A percentile compares a stretch with the other conserved stretches of the same genome.
Evolutionary conservation across 2,797 vertebrate genomes (phyloP).

Genomic region (Gouania willdenowi): DNA sequence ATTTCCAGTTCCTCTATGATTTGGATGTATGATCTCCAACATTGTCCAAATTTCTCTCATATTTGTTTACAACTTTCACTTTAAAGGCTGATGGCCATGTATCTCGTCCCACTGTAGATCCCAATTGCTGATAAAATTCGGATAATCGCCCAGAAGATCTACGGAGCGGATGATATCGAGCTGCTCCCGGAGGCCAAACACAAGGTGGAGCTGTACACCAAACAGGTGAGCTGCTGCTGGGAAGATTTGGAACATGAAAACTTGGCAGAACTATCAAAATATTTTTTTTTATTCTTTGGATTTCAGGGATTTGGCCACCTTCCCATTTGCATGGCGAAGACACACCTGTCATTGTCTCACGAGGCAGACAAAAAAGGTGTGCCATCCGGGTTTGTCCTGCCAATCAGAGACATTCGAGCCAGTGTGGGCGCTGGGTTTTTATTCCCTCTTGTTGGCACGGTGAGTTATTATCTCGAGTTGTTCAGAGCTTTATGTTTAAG

Average conservation of each 20-base stretch:
- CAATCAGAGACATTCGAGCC: slow-evolving; percentile 92
- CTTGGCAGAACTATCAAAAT: no score
- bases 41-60: fast-evolving
- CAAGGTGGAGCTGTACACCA: slow-evolving; percentile 90
- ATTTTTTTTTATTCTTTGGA: not conserved
- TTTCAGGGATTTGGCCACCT: slow-evolving; percentile 88
- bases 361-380: slow-evolving; percentile 94
- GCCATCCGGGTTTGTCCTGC: slow-evolving; percentile 87
- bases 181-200: slow-evolving; percentile 89
- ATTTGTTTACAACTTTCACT: not conserved
- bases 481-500: no score
- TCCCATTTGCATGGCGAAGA: slow-evolving; percentile 98
- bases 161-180: slow-evolving; percentile 91
- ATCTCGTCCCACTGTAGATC: slow-evolving; percentile 67
- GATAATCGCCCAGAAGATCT: slow-evolving; percentile 92
- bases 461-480: slow-evolving; percentile 66
- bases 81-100: not conserved
- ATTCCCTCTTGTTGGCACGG: slow-evolving; percentile 91
- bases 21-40: slow-evolving; percentile 74
- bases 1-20: slow-evolving; percentile 89
- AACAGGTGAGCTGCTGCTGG: slow-evolving; percentile 86
- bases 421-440: slow-evolving; percentile 95
- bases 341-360: slow-evolving; percentile 93
- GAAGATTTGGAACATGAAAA: no score
- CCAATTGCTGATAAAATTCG: slow-evolving; percentile 90